A percentile compares a stretch with the other conserved stretches of the same genome.
These are phyloP conservation scores for Muscicapa adusta DNA, from an alignment of 2,113 vertebrate species.

Conservation along the genomic window DNA sequence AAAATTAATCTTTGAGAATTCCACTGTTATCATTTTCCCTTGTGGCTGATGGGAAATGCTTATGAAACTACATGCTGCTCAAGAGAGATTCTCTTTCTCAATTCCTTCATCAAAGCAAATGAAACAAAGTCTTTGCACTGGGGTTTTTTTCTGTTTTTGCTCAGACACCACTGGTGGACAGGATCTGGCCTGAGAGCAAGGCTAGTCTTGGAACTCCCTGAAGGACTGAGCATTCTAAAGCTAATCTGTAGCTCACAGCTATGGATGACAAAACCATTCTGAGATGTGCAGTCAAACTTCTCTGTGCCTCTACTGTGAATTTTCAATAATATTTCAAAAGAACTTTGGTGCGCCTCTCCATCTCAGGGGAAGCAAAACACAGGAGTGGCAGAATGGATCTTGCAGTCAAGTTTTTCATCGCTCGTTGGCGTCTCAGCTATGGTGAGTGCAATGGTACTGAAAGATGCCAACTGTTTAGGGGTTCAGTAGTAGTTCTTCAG, in stretches of 20 bases:
- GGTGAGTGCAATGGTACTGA: background rate
- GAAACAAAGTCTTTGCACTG: background rate
- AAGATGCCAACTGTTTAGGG: background rate
- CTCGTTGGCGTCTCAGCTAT: background rate
- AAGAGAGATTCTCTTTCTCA: constrained; percentile 14
- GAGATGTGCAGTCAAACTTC: background rate
- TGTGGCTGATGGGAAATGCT: background rate
- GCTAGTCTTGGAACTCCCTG: background rate
- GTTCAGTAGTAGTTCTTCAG: background rate
- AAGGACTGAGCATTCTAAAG: background rate
- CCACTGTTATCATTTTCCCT: constrained; percentile 18
- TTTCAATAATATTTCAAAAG: background rate
- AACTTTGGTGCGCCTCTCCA: background rate
- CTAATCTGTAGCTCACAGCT: background rate
- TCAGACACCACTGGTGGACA: background rate
- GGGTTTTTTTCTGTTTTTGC: background rate
- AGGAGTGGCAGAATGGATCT: background rate
- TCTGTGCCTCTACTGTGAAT: background rate
- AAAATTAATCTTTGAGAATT: constrained; percentile 52
- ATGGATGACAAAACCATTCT: background rate
- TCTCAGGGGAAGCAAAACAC: background rate
- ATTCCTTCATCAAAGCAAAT: background rate
- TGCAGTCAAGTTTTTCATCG: fast-evolving
- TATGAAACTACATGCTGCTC: background rate
- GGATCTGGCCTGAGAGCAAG: background rate